A percentile compares a stretch with the other conserved stretches of the same genome.
Evolutionary conservation across 2,797 vertebrate genomes (phyloP).

Genomic region (Sebastes umbrosus): DNA sequence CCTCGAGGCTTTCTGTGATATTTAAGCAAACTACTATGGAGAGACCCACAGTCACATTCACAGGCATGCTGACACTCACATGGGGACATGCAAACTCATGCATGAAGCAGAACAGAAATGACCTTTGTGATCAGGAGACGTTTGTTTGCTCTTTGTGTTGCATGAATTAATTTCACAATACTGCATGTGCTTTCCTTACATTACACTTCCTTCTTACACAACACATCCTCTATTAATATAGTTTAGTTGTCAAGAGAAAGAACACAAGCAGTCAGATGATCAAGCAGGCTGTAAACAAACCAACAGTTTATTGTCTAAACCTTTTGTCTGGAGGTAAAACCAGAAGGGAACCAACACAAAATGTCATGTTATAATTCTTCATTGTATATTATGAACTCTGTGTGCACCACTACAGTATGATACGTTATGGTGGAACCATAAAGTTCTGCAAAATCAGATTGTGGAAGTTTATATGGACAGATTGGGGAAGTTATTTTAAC

Average conservation of each 20-base stretch:
- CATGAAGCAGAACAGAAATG: slow-evolving; percentile 40
- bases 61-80: not conserved
- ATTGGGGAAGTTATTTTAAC: not conserved
- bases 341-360: not conserved
- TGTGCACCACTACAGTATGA: not conserved
- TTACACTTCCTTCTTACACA: not conserved
- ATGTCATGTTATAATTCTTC: not conserved
- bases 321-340: not conserved
- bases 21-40: not conserved
- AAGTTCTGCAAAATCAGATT: not conserved
- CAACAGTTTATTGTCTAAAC: not conserved
- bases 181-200: not conserved
- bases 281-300: not conserved
- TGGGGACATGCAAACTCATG: slow-evolving; percentile 41
- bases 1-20: not conserved
- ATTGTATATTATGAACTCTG: not conserved
- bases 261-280: not conserved
- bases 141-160: not conserved
- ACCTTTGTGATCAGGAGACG: slow-evolving; percentile 13
- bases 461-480: not conserved
- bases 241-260: not conserved
- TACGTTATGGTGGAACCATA: not conserved
- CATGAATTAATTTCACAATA: not conserved
- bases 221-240: too few relatives aligned
- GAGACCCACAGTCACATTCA: not conserved